Evolutionary conservation across 2,113 vertebrate species (phyloP), one percentile per base, ranked within the genome.

Genomic region (Choloepus hoffmanni): DNA sequence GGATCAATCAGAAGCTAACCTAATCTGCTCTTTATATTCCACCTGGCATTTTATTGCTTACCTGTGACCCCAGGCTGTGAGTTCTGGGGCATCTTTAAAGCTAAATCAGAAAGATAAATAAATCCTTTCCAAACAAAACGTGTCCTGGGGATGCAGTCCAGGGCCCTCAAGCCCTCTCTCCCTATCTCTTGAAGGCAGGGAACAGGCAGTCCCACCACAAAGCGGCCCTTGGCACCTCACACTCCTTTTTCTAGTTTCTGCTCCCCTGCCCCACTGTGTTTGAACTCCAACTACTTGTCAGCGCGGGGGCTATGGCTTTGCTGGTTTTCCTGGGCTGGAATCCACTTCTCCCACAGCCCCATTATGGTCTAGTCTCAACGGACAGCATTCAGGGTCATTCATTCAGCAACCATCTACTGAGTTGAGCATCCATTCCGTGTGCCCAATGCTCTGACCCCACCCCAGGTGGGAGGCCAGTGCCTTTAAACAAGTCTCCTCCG

Each of bases 51-150:
- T 43, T 85, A 36, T 0, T 2, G 88, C 65, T 74, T 63, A 48
- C 84, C 84, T 85, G 79, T n/a, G 63, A 74, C 87, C 79, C 2
- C 24, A 58, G 63, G 63, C 72, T 70, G 30, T 70, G 70, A 7
- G 60, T 77, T 81, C 84, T 9, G 0, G 36, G n/a, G n/a, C 50
- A 14, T 74, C 73, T 89, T 67, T 83, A 79, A 85, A 68, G 89
- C 70, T 70, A 65, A 72, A 87, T 68, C 40, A 33, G 85, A 73
- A 92, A 89, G 84, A 62, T 13, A 90, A 85, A 63, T 30, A 77
- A 89, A 58, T 43, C 26, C 30, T 48, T 90, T 70, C 55, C 28
- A 24, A 65, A 94, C 1, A 55, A 70, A 45, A 21, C 0, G 0
- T 28, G 67, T 88, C 55, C 72, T 9, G 15, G 83, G 85, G 55